phyloP scores from a whole-genome alignment of 2,888 invertebrate genomes.

The Gymnoscelis rufifasciata region DNA sequence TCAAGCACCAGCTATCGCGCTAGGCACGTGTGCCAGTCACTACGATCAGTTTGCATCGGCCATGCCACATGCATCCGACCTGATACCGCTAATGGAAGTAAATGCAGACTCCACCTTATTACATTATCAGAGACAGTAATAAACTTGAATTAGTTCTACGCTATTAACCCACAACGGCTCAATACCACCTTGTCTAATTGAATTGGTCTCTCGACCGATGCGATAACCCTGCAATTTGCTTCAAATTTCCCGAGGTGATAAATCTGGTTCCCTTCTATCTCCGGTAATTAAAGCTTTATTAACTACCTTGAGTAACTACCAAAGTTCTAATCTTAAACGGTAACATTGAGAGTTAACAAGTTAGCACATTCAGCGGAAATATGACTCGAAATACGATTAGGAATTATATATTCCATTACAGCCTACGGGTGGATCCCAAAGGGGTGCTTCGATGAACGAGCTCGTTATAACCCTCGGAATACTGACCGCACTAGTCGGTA shows the following conservation, averaged over 20 bases:
- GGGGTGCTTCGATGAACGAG: constrained; percentile 33
- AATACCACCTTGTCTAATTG: constrained; percentile 27
- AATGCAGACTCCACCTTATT: constrained; percentile 40
- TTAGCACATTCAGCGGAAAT: background rate
- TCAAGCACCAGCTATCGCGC: background rate
- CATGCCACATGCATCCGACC: background rate
- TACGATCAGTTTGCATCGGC: constrained; percentile 3
- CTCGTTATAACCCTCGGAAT: constrained; percentile 19
- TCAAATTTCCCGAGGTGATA: constrained; percentile 14
- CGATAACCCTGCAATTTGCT: constrained; percentile 29
- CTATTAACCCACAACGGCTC: constrained; percentile 20
- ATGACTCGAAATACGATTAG: constrained; percentile 22
- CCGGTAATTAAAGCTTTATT: constrained; percentile 29
- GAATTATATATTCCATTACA: constrained; percentile 45
- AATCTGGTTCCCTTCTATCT: constrained; percentile 23
- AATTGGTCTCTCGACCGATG: constrained; percentile 33
- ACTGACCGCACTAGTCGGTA: constrained; percentile 20
- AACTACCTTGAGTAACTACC: constrained; percentile 21
- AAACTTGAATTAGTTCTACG: constrained; percentile 31
- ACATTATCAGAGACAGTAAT: constrained; percentile 38
- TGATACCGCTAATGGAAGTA: constrained; percentile 34
- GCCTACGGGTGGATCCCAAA: constrained; percentile 33
- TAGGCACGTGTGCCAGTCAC: background rate
- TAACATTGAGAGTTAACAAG: background rate
- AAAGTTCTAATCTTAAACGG: background rate